A percentile compares a stretch with the other conserved stretches of the same genome.
These are phyloP conservation scores for Drosophila navojoa DNA, from an alignment of 1,140 invertebrate genomes.

Conservation along the genomic window DNA sequence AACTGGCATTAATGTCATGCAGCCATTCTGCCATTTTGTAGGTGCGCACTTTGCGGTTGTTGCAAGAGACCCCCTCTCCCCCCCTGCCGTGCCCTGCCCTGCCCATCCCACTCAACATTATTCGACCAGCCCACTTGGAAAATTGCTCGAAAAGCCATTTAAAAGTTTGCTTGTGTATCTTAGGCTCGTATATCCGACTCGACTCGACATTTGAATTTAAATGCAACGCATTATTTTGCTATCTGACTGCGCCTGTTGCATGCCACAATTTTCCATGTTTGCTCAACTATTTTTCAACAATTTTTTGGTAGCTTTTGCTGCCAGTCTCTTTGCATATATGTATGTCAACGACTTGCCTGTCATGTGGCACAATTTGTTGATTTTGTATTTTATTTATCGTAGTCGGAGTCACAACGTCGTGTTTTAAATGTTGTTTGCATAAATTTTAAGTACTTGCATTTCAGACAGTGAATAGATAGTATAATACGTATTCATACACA, in stretches of 20 bases:
- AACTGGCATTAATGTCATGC: constrained; percentile 80
- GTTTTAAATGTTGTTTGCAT: neutral
- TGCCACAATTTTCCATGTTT: constrained; percentile 15
- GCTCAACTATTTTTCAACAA: constrained; percentile 33
- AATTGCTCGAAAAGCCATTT: constrained; percentile 60
- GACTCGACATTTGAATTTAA: constrained; percentile 37
- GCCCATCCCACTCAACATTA: neutral
- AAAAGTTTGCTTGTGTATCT: constrained; percentile 45
- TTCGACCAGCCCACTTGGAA: constrained; percentile 43
- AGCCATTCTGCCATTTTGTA: constrained; percentile 58
- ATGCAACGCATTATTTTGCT: constrained; percentile 20
- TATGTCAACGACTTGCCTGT: constrained; percentile 26
- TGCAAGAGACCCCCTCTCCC: constrained; percentile 16
- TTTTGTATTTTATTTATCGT: constrained; percentile 7
- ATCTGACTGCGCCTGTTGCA: constrained; percentile 35
- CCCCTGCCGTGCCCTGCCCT: neutral
- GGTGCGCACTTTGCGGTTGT: constrained; percentile 56
- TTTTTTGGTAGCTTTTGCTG: constrained; percentile 4
- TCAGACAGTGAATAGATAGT: neutral
- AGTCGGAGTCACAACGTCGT: constrained; percentile 1
- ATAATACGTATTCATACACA: neutral
- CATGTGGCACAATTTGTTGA: constrained; percentile 19
- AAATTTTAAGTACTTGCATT: constrained; percentile 16
- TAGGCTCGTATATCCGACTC: constrained; percentile 18
- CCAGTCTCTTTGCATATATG: neutral